A percentile compares a stretch with the other conserved stretches of the same genome.
These are phyloP conservation scores for Petrocephalus schoutedeni DNA, from an alignment of 2,797 vertebrate genomes.

Conservation along the genomic window DNA sequence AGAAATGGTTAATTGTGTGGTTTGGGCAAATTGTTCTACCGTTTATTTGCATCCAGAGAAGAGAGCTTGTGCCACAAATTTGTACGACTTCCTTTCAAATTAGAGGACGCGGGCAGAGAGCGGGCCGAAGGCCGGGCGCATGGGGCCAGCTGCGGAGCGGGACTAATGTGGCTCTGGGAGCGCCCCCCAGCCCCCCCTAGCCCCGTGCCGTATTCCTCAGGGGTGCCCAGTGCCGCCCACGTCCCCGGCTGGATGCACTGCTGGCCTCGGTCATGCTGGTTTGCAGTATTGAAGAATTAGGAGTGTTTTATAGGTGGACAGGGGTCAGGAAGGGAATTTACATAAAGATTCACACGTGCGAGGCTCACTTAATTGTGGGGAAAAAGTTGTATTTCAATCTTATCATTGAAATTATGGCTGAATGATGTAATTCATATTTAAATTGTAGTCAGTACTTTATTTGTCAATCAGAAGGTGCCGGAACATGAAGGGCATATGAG, in stretches of 20 bases:
- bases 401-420: not conserved
- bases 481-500: not conserved
- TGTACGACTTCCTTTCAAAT: slow-evolving; percentile 32
- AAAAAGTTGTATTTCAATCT: not conserved
- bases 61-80: slow-evolving; percentile 27
- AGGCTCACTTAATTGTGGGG: not conserved
- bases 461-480: not conserved
- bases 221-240: not conserved
- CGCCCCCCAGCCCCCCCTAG: slow-evolving; percentile 33
- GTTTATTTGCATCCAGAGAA: slow-evolving; percentile 32
- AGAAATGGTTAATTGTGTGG: slow-evolving; percentile 28
- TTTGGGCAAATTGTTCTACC: slow-evolving; percentile 23
- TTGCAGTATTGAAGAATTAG: not conserved
- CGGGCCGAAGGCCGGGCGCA: slow-evolving; percentile 30
- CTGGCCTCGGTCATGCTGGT: not conserved
- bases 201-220: no score
- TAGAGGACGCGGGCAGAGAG: slow-evolving; percentile 28
- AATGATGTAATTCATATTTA: not conserved
- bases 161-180: slow-evolving; percentile 45
- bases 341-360: not conserved
- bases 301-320: not conserved
- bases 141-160: slow-evolving; percentile 23
- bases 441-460: not conserved
- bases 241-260: not conserved
- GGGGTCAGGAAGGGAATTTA: not conserved